Base-by-base conservation (phyloP, 64 coral and sea anemone genomes). In the Porites lutea region DNA sequence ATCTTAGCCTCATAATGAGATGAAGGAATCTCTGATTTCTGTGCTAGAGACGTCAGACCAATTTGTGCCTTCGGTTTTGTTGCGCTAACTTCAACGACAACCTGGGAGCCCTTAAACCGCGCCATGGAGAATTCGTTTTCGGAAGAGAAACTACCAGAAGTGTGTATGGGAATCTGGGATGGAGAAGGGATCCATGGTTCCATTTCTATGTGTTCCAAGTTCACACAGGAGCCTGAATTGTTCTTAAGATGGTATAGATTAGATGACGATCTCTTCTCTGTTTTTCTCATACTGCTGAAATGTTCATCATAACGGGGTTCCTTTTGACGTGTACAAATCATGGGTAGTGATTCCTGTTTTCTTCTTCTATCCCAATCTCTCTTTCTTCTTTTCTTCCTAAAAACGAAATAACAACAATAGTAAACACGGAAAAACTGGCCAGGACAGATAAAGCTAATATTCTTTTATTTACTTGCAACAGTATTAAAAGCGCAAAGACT, bases 351-450 rank as follows among this genome's bases (percentile, higher is more conserved):
- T 21, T 79, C 52, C 11, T 54, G 22, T 22, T 79, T 23, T 23
- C 51, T 20, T 79, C 76, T 21, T 22, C 19, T 19, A 8, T 58
- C 12, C n/a, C 5, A n/a, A 21, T 20, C 3, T 4, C n/a, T 23
- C 53, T 37, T 79, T 79, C 18, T 54, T 51, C 18, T 79, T 79
- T 37, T 57, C 12, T 57, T 57, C 77, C 77, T 79, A 53, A 27
- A 37, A 37, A 37, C 53, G 59, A 23, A 23, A 23, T 21, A 71
- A 71, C 68, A 71, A 71, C 6, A 71, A 8, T 27, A 12, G 43
- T 12, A 71, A 71, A 11, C 7, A 71, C 23, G 10, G 9, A 71
- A 71, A 71, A 27, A 71, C 12, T 43, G 12, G 10, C 68, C 1
- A 45, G 11, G 21, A 71, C 7, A 71, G 7, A 9, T 57, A 12